Evolutionary conservation across 2,888 invertebrate species (phyloP), one percentile per base, ranked within the genome.

Genomic region (Tenthredo scrophulariae): DNA sequence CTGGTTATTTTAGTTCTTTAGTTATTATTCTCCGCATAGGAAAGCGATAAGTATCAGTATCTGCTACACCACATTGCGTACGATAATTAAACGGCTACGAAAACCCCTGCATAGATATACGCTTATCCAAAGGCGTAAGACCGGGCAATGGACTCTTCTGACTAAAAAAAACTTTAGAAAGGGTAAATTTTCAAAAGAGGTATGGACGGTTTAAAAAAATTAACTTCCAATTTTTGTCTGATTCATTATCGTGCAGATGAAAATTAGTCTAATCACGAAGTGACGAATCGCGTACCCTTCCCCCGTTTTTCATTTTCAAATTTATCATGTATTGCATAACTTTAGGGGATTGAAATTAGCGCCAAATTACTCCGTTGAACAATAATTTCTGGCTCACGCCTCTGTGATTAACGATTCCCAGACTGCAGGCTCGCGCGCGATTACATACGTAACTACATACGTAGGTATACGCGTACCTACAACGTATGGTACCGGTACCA

Each of bases 341-440:
- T 65, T 80, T 22, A 10, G 13, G 22, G 80, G 43, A 77, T 54
- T 77, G 46, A 40, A 77, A 54, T 77, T 54, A 40, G 77, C 62
- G 37, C n/a, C 37, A 50, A 77, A 50, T 54, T 80, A 65, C 62
- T 33, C 65, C 22, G 62, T 26, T 22, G 37, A 10, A 40, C 80
- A 33, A 77, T 77, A 77, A 77, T 77, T 54, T 54, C 50, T 33
- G 54, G 77, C 77, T 77, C 65, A 80, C 80, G 80, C 80, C 80
- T 80, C 62, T 80, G 82, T 67, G 82, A 83, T 67, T 65, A 83
- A 83, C 82, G 82, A 83, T 83, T 83, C 40, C 29, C 82, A 83
- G 82, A 83, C 82, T 46, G 46, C n/a, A 70, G 18, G 37, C 83
- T 67, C 75, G 75, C 10, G 54, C 67, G 65, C 83, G 83, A 83